phyloP scores from a whole-genome alignment of 2,888 invertebrate species.

The Zootermopsis nevadensis region DNA sequence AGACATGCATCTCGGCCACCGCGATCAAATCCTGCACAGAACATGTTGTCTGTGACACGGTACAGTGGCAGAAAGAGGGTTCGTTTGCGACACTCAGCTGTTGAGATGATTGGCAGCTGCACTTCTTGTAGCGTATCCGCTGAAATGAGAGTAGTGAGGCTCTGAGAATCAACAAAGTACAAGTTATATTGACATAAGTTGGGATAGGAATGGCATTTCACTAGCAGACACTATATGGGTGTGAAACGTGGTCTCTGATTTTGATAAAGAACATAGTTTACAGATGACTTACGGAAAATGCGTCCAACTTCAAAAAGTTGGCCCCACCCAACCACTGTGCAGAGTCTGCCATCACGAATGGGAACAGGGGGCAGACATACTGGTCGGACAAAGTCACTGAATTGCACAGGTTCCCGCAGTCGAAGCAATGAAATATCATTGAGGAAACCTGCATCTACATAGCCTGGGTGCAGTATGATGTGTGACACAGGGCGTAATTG shows the following conservation, averaged over 20 bases:
- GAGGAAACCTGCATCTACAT: constrained; percentile 80
- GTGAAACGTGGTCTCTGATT: no score
- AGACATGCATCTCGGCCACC: constrained; percentile 85
- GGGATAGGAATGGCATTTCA: no score
- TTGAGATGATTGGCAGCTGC: constrained; percentile 81
- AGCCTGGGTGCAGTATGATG: constrained; percentile 78
- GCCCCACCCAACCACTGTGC: constrained; percentile 86
- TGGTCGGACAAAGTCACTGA: constrained; percentile 74
- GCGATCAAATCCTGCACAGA: constrained; percentile 83
- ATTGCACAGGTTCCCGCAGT: constrained; percentile 69
- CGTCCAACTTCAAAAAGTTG: constrained; percentile 82
- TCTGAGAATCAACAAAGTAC: not conserved
- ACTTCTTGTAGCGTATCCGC: constrained; percentile 87
- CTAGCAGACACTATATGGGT: no score
- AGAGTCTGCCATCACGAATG: constrained; percentile 74
- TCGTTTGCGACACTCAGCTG: constrained; percentile 78
- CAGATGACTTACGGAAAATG: constrained; percentile 80
- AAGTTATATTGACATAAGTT: not conserved
- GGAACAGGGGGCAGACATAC: constrained; percentile 73
- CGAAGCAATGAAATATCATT: constrained; percentile 81
- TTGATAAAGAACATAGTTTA: no score
- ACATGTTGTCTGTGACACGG: constrained; percentile 83
- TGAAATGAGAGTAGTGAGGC: constrained; percentile 58
- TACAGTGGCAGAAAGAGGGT: constrained; percentile 81
- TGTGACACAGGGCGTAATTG: constrained; percentile 73